phyloP scores from a whole-genome alignment of 1,140 invertebrate species.

The Drosophila melanica region DNA sequence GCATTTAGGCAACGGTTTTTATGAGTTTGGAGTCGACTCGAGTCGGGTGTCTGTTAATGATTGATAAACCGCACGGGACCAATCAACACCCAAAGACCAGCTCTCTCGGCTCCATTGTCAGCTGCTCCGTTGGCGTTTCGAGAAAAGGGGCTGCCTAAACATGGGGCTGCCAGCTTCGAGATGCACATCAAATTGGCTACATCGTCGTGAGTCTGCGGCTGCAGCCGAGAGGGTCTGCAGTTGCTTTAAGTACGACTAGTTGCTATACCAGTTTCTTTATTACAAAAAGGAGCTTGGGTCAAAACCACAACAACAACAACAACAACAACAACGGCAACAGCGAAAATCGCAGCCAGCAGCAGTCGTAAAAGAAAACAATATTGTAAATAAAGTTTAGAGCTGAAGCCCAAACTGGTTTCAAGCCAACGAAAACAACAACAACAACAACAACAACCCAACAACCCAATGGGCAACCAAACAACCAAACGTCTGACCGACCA shows the following conservation, averaged over 20 bases:
- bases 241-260: constrained; percentile 52
- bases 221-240: constrained; percentile 21
- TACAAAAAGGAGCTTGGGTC: constrained; percentile 79
- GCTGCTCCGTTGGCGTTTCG: too few species aligned
- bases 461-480: constrained; percentile 33
- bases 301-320: constrained; percentile 66
- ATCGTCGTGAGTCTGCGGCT: constrained; percentile 64
- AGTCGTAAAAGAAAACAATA: constrained; percentile 80
- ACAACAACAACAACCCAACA: constrained; percentile 44
- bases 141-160: not conserved
- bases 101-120: not conserved
- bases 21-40: constrained; percentile 28
- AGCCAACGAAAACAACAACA: constrained; percentile 58
- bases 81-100: constrained; percentile 60
- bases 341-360: constrained; percentile 54
- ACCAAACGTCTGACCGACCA: constrained; percentile 43
- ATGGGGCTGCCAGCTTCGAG: constrained; percentile 7
- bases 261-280: constrained; percentile 79
- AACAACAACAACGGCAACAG: constrained; percentile 13
- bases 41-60: constrained; percentile 65
- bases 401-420: constrained; percentile 74
- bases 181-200: constrained; percentile 77
- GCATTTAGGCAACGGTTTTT: constrained; percentile 61
- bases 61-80: constrained; percentile 79
- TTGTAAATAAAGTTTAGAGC: constrained; percentile 81